phyloP scores from a whole-genome alignment of 2,888 invertebrate genomes.

The Lordiphosa andalusiaca region DNA sequence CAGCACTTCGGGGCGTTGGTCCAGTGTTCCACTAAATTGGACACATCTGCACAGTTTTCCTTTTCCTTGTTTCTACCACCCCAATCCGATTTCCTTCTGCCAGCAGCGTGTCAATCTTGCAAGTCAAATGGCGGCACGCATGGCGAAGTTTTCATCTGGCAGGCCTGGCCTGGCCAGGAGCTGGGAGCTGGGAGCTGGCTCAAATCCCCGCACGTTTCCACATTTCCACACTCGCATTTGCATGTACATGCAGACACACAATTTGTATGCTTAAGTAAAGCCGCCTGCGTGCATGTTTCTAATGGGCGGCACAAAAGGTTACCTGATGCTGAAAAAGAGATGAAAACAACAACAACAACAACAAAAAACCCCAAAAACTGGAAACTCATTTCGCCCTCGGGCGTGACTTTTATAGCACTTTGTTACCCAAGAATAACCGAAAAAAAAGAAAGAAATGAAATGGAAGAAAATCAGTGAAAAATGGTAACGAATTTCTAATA shows the following conservation, averaged over 20 bases:
- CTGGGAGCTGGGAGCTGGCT: background rate
- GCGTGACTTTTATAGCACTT: constrained; percentile 73
- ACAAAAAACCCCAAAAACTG: constrained; percentile 40
- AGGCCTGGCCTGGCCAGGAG: constrained; percentile 7
- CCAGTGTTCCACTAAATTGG: constrained; percentile 66
- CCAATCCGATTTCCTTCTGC: constrained; percentile 35
- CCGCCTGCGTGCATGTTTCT: constrained; percentile 71
- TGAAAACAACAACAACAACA: constrained; percentile 32
- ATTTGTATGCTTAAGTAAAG: constrained; percentile 69
- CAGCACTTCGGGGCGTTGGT: constrained; percentile 29
- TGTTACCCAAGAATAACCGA: constrained; percentile 37
- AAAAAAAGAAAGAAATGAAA: constrained; percentile 5
- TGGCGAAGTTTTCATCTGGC: constrained; percentile 54
- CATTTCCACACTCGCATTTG: constrained; percentile 54
- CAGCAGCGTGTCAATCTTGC: constrained; percentile 72
- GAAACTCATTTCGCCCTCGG: constrained; percentile 69
- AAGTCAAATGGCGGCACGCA: constrained; percentile 71
- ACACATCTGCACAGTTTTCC: constrained; percentile 65
- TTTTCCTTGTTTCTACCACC: constrained; percentile 5
- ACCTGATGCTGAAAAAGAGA: constrained; percentile 62
- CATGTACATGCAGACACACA: constrained; percentile 19
- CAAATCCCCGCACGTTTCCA: constrained; percentile 69
- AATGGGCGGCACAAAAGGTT: constrained; percentile 72
- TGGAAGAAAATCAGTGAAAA: constrained; percentile 5
- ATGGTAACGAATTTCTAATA: too few relatives aligned